Conservation (phyloP, 2,797 vertebrate genomes). For the Trachurus trachurus region DNA sequence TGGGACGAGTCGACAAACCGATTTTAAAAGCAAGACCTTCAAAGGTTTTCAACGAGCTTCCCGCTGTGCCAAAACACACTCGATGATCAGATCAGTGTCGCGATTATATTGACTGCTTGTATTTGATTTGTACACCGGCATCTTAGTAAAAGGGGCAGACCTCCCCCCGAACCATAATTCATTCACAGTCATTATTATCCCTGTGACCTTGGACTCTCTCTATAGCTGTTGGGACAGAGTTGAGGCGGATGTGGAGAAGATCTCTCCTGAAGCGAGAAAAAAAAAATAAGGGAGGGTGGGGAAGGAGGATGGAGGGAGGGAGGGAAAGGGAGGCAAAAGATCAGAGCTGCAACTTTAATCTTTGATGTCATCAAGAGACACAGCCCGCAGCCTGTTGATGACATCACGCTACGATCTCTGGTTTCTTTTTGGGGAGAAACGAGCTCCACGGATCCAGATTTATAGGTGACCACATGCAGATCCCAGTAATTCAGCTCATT, state of each 20-base stretch:
- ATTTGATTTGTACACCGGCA: conserved; percentile 8
- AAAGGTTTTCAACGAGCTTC: neutral
- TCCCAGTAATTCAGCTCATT: conserved; percentile 38
- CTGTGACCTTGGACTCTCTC: conserved; percentile 70
- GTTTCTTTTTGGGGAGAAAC: conserved; percentile 30
- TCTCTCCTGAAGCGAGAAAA: neutral
- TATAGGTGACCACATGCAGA: conserved; percentile 22
- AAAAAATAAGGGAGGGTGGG: neutral
- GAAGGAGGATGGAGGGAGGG: neutral
- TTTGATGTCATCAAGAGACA: conserved; percentile 68
- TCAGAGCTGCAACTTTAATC: conserved; percentile 61
- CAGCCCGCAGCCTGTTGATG: conserved; percentile 70
- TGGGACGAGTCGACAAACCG: neutral
- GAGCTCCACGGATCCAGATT: conserved; percentile 1
- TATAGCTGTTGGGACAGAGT: conserved; percentile 9
- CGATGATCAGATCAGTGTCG: conserved; percentile 22
- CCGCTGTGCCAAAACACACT: conserved; percentile 13
- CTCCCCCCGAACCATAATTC: conserved; percentile 8
- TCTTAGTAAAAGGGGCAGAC: conserved; percentile 4
- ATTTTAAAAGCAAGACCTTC: conserved; percentile 19
- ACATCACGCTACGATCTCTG: conserved; percentile 62
- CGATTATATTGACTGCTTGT: neutral
- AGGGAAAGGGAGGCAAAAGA: neutral
- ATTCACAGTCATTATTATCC: conserved; percentile 22
- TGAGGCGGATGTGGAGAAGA: conserved; percentile 4